Evolutionary conservation across 2,888 invertebrate genomes (phyloP).

Genomic region (Tholera decimalis): DNA sequence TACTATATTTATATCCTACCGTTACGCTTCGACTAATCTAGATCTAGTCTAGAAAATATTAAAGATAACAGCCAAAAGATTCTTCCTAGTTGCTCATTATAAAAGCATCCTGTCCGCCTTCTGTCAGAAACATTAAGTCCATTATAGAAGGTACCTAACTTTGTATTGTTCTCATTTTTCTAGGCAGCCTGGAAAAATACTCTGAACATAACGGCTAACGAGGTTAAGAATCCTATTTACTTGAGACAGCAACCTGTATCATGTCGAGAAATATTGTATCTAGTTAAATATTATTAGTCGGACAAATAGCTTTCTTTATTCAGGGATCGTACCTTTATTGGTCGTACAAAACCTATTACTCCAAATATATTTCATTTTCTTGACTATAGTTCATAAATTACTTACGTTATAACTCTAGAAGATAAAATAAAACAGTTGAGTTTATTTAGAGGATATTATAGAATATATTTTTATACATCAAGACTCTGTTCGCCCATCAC

Average conservation of each 20-base stretch:
- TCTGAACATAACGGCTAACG: conserved; percentile 46
- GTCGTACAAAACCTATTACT: conserved; percentile 37
- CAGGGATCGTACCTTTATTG: conserved; percentile 37
- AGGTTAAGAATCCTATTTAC: conserved; percentile 53
- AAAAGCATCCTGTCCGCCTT: conserved; percentile 7
- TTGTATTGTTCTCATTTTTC: conserved; percentile 45
- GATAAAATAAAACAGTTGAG: conserved; percentile 6
- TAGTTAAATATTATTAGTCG: conserved; percentile 42
- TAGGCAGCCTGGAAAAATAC: conserved; percentile 37
- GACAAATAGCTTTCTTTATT: conserved; percentile 48
- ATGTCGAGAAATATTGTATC: conserved; percentile 46
- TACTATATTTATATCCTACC: too few species aligned
- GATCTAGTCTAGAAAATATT: too few species aligned
- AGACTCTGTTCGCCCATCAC: background rate
- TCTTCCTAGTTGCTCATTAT: conserved; percentile 28
- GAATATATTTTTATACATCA: conserved; percentile 7
- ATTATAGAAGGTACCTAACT: conserved; percentile 13
- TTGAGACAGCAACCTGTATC: conserved; percentile 51
- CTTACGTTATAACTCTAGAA: background rate
- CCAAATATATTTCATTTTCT: conserved; percentile 30
- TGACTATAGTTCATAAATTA: conserved; percentile 25
- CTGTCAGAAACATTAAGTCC: conserved; percentile 34
- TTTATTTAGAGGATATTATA: conserved; percentile 3
- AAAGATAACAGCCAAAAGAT: background rate
- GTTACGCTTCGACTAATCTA: too few species aligned